These are phyloP conservation scores for Drosophila tropicalis DNA, from an alignment of 1,140 invertebrate genomes.

Conservation along the genomic window DNA sequence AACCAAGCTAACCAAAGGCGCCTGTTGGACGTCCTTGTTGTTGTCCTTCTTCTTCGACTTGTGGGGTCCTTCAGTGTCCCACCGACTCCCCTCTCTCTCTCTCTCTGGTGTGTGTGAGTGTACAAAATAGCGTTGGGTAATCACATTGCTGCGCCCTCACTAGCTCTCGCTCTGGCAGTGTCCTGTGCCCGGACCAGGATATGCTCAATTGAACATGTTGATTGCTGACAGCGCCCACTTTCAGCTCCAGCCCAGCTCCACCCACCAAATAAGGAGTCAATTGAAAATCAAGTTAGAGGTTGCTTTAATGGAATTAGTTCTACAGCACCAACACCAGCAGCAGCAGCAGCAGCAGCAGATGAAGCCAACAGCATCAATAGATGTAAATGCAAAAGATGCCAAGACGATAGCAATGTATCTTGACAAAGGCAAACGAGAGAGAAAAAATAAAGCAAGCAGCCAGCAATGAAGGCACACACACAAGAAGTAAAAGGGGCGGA, in stretches of 20 bases:
- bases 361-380: constrained; percentile 23
- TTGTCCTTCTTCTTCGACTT: too few species aligned
- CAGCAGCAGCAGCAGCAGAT: constrained; percentile 25
- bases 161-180: constrained; percentile 59
- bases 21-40: constrained; percentile 55
- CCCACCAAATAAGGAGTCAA: constrained; percentile 73
- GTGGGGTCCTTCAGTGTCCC: constrained; percentile 41
- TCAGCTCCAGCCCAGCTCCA: neutral
- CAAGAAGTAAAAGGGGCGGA: neutral
- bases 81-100: neutral
- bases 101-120: constrained; percentile 39
- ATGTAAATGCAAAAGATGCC: constrained; percentile 41
- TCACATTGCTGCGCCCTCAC: constrained; percentile 72
- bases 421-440: constrained; percentile 27
- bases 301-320: constrained; percentile 80
- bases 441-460: neutral
- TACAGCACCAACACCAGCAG: constrained; percentile 38
- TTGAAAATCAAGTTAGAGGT: constrained; percentile 81
- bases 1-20: constrained; percentile 36
- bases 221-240: constrained; percentile 67
- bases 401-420: constrained; percentile 21
- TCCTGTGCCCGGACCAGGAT: constrained; percentile 62
- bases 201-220: constrained; percentile 81
- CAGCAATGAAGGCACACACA: neutral
- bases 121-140: constrained; percentile 73